Percentiles rank a stretch among this genome's conserved stretches.
These are phyloP conservation scores for Chesias legatella DNA, from an alignment of 2,888 invertebrate species.

Conservation along the genomic window DNA sequence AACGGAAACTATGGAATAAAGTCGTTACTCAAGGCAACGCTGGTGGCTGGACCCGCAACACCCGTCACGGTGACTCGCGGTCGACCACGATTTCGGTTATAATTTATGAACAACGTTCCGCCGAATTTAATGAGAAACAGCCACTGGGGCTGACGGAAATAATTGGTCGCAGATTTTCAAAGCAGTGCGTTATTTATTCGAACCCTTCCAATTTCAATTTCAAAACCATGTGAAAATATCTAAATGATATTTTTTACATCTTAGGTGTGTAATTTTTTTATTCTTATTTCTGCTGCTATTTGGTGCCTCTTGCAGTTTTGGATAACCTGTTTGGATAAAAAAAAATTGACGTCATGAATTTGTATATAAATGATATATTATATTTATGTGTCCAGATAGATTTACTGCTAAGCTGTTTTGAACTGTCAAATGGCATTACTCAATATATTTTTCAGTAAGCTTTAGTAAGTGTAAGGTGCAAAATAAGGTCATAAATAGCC, in stretches of 20 bases:
- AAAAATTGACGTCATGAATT: constrained; percentile 4
- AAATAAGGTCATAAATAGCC: too few species aligned
- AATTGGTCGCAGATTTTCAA: constrained; percentile 27
- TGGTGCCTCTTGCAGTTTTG: too few species aligned
- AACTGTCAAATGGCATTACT: too few species aligned
- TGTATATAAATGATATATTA: constrained; percentile 5
- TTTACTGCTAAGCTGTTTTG: background rate
- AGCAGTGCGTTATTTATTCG: constrained; percentile 18
- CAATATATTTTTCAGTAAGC: too few species aligned
- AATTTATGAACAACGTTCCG: constrained; percentile 34
- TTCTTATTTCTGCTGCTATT: too few species aligned
- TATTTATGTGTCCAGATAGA: background rate
- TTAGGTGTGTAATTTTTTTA: too few species aligned
- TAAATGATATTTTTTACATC: too few species aligned
- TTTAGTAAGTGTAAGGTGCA: too few species aligned
- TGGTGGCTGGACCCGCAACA: constrained; percentile 16
- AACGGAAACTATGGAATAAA: constrained; percentile 22
- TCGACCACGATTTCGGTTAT: constrained; percentile 32
- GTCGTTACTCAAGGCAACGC: constrained; percentile 29
- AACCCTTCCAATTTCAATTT: constrained; percentile 7
- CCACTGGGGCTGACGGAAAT: constrained; percentile 33
- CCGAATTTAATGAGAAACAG: constrained; percentile 26
- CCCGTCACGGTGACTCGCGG: constrained; percentile 41
- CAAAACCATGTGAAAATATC: too few species aligned
- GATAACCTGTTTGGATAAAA: too few species aligned